Conservation (phyloP, 2,797 vertebrate genomes). For the Rhinoraja longicauda region DNA sequence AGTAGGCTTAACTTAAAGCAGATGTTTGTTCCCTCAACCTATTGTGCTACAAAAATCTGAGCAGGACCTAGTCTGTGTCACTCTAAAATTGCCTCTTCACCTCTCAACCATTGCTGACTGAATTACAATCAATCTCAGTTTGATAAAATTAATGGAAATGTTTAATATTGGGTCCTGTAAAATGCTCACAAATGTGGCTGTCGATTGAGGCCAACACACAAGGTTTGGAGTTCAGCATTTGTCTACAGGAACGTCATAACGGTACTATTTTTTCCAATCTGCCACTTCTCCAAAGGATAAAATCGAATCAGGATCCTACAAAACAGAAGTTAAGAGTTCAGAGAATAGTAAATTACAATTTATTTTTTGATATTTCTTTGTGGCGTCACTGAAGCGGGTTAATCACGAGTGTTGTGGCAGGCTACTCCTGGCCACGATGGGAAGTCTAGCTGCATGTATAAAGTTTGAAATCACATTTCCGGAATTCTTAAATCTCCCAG, state of each 20-base stretch:
- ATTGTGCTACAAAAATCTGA: background rate
- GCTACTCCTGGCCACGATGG: too few relatives aligned
- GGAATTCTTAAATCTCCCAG: background rate
- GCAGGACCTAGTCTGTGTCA: background rate
- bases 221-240: background rate
- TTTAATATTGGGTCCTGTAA: background rate
- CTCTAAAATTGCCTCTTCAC: background rate
- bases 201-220: background rate
- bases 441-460: background rate
- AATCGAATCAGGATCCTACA: conserved; percentile 77
- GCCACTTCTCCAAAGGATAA: conserved; percentile 74
- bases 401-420: background rate
- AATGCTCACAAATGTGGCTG: background rate
- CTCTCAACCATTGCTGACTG: background rate
- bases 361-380: background rate
- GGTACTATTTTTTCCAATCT: conserved; percentile 87
- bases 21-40: background rate
- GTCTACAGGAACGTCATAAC: conserved; percentile 82
- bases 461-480: background rate
- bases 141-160: background rate
- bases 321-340: conserved; percentile 36
- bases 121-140: background rate
- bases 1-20: too few relatives aligned
- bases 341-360: background rate
- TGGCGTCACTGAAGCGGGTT: conserved; percentile 31